A percentile compares a stretch with the other conserved stretches of the same genome.
phyloP scores from a whole-genome alignment of 2,797 vertebrate genomes.

The Microhierax caerulescens region DNA sequence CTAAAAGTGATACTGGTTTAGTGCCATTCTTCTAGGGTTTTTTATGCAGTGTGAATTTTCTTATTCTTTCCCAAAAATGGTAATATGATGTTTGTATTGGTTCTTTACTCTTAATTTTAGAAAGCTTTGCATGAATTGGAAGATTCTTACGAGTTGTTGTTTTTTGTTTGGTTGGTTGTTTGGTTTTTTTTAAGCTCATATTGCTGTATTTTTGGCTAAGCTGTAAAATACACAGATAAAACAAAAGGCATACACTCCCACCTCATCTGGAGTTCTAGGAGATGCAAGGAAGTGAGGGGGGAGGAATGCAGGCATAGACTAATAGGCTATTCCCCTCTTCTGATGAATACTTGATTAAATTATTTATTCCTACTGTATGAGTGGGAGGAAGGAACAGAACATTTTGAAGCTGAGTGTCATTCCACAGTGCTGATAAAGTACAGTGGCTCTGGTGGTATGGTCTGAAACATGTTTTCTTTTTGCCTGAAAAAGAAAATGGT shows the following conservation, averaged over 20 bases:
- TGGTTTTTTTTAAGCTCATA: background rate
- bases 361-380: slow-evolving; percentile 55
- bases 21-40: background rate
- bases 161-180: too few relatives aligned
- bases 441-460: background rate
- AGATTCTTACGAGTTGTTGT: background rate
- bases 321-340: slow-evolving; percentile 43
- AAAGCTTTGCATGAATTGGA: background rate
- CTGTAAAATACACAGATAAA: background rate
- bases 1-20: background rate
- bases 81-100: background rate
- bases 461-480: background rate
- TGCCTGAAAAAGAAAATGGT: background rate
- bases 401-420: slow-evolving; percentile 11
- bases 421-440: background rate
- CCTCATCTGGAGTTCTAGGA: background rate
- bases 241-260: background rate
- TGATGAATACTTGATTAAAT: slow-evolving; percentile 63
- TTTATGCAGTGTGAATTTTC: background rate
- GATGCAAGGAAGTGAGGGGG: background rate
- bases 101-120: background rate
- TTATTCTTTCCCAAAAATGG: background rate
- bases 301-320: slow-evolving; percentile 40
- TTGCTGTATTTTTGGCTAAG: background rate
- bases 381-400: slow-evolving; percentile 26